Evolutionary conservation across 1,140 invertebrate species (phyloP).

Genomic region (Drosophila malerkotliana): DNA sequence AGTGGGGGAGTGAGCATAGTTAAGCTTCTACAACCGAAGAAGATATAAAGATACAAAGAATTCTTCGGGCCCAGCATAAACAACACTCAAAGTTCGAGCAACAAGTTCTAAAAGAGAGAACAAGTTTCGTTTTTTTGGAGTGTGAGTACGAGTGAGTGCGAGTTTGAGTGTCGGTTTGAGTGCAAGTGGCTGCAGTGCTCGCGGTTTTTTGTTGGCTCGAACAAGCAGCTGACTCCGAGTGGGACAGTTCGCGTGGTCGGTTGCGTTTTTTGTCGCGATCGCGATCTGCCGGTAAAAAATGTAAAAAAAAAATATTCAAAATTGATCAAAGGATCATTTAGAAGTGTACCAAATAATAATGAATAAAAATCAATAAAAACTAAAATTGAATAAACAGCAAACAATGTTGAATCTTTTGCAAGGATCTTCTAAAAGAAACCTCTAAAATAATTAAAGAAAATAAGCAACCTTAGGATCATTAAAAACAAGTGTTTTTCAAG

Average conservation of each 20-base stretch:
- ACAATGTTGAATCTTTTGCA: background rate
- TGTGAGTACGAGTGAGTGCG: slow-evolving; percentile 17
- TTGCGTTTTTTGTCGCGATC: slow-evolving; percentile 59
- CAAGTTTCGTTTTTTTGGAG: slow-evolving; percentile 66
- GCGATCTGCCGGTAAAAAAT: slow-evolving; percentile 51
- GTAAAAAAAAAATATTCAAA: slow-evolving; percentile 14
- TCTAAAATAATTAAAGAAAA: slow-evolving; percentile 3
- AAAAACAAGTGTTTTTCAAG: slow-evolving; percentile 25
- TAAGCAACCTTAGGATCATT: slow-evolving; percentile 29
- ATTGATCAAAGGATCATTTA: background rate
- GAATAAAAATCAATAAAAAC: background rate
- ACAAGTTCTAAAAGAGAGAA: slow-evolving; percentile 69
- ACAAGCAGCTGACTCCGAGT: slow-evolving; percentile 31
- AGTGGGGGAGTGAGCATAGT: slow-evolving; percentile 12
- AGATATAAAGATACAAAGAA: slow-evolving; percentile 29
- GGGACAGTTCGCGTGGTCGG: slow-evolving; percentile 70
- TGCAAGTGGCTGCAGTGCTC: slow-evolving; percentile 61
- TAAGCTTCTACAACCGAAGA: slow-evolving; percentile 4
- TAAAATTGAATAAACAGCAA: background rate
- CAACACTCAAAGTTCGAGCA: slow-evolving; percentile 52
- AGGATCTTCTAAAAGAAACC: background rate
- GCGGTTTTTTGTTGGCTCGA: slow-evolving; percentile 67
- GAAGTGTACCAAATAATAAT: background rate
- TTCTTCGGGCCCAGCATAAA: slow-evolving; percentile 29
- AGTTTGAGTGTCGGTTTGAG: slow-evolving; percentile 50